Evolutionary conservation across 2,888 invertebrate genomes (phyloP).

Genomic region (Cephus pygmeus): DNA sequence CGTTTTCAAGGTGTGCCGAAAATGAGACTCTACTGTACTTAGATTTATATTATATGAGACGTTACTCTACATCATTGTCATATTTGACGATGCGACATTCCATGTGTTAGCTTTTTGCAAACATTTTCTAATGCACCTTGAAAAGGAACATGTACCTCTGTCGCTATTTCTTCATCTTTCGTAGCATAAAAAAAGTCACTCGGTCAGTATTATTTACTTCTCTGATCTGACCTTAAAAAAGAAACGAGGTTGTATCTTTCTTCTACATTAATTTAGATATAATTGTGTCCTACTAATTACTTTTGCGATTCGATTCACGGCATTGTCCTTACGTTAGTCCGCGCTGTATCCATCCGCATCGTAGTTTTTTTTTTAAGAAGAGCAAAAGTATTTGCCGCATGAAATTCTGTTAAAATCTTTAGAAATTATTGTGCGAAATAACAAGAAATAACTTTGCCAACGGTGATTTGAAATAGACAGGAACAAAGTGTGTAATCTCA

Average conservation of each 20-base stretch:
- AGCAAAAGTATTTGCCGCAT: background rate
- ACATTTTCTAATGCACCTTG: background rate
- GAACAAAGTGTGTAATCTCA: background rate
- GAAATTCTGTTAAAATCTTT: background rate
- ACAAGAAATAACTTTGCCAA: background rate
- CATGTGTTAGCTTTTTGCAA: background rate
- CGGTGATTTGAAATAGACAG: background rate
- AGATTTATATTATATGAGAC: background rate
- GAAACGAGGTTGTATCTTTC: constrained; percentile 14
- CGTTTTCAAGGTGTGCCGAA: background rate
- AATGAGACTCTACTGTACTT: background rate
- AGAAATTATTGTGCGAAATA: background rate
- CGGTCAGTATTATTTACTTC: constrained; percentile 38
- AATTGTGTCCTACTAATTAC: background rate
- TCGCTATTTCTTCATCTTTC: background rate
- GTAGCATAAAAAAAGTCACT: background rate
- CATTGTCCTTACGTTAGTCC: background rate
- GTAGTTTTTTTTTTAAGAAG: background rate
- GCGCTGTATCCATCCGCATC: background rate
- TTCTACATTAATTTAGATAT: background rate
- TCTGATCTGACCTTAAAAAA: constrained; percentile 32
- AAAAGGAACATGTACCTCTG: background rate
- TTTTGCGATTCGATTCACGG: constrained; percentile 2
- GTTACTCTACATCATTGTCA: background rate
- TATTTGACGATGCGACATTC: background rate